Conservation (phyloP, 1,140 invertebrate genomes). For the Carposina sasakii region DNA sequence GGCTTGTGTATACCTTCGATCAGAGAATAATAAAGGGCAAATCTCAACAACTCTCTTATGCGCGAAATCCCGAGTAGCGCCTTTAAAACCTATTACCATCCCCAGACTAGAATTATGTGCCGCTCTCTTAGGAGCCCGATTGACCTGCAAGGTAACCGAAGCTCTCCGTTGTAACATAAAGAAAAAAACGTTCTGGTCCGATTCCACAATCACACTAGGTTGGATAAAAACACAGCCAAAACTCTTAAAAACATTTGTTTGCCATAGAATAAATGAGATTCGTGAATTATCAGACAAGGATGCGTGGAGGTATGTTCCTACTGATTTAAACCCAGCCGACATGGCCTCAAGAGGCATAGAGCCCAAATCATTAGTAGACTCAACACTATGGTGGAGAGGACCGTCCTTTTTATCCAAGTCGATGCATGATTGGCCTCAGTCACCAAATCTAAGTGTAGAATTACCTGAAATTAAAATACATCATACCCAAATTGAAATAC, state of each 20-base stretch:
- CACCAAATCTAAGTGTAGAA: too few species aligned
- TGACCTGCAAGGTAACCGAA: not conserved
- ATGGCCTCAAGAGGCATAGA: constrained; percentile 5
- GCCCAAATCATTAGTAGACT: not conserved
- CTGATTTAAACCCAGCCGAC: constrained; percentile 12
- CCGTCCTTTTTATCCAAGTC: too few species aligned
- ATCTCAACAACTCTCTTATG: not conserved
- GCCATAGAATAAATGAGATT: constrained; percentile 14
- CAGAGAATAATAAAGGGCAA: not conserved
- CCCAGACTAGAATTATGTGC: constrained; percentile 35
- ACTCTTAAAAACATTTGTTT: constrained; percentile 14
- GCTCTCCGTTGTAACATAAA: not conserved
- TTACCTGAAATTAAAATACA: too few species aligned
- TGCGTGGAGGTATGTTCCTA: constrained; percentile 8
- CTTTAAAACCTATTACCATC: constrained; percentile 10
- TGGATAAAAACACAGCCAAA: constrained; percentile 9
- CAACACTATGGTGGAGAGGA: too few species aligned
- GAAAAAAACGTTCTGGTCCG: constrained; percentile 6
- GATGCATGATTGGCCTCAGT: too few species aligned
- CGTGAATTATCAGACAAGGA: constrained; percentile 4
- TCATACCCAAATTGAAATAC: too few species aligned
- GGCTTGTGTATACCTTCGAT: not conserved
- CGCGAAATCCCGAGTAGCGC: constrained; percentile 7
- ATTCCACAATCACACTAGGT: constrained; percentile 12
- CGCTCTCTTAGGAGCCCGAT: not conserved